Evolutionary conservation across 2,113 vertebrate genomes (phyloP).

Genomic region (Hipposideros armiger): DNA sequence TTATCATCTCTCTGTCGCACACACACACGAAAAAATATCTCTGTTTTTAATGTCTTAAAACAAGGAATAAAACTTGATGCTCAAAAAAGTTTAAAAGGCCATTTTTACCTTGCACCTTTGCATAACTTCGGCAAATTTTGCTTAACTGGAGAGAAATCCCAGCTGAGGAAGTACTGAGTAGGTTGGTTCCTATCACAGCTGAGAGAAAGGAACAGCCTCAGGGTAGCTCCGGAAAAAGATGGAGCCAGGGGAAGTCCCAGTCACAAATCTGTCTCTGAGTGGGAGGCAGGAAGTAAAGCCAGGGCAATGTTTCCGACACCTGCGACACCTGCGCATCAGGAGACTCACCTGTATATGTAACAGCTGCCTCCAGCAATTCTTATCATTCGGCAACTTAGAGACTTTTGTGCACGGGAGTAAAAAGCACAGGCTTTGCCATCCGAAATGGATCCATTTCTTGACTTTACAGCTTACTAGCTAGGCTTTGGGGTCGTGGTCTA

Average conservation of each 20-base stretch:
- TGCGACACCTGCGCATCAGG: not conserved
- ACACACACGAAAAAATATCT: not conserved
- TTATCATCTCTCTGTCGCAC: too few species aligned
- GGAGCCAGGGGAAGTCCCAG: not conserved
- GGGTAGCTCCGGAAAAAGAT: not conserved
- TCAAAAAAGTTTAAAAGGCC: not conserved
- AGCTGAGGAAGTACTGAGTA: not conserved
- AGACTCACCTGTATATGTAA: not conserved
- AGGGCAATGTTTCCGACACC: not conserved
- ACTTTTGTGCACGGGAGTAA: fast-evolving
- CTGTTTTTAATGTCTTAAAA: constrained; percentile 35
- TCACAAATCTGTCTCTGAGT: not conserved
- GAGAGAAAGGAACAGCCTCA: not conserved
- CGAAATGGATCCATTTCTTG: not conserved
- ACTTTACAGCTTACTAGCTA: not conserved
- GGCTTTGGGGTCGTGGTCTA: not conserved
- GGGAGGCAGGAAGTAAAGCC: not conserved
- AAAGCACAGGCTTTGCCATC: not conserved
- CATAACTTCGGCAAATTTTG: not conserved
- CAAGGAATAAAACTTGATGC: constrained; percentile 29
- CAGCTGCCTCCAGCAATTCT: not conserved
- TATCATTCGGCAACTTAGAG: not conserved
- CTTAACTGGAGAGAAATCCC: not conserved
- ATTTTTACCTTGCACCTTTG: not conserved
- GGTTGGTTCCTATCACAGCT: not conserved